phyloP scores from a whole-genome alignment of 2,888 invertebrate genomes.

The Agrotis ipsilon region DNA sequence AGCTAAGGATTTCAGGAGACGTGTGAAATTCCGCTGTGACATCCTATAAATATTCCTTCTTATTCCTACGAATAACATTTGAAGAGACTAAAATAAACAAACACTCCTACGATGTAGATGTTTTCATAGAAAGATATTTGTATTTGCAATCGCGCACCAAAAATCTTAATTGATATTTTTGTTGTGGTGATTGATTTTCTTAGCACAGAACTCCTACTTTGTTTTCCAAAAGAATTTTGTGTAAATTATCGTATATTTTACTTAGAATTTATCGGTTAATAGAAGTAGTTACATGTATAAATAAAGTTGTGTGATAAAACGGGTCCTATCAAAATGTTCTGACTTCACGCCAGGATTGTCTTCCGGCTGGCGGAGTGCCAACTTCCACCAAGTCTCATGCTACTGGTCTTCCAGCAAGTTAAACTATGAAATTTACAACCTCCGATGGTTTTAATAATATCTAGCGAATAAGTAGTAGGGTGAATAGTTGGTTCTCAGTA shows the following conservation, averaged over 20 bases:
- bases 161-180: constrained; percentile 51
- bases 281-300: constrained; percentile 60
- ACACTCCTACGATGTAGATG: constrained; percentile 24
- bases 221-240: constrained; percentile 33
- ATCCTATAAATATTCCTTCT: constrained; percentile 49
- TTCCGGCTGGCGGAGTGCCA: constrained; percentile 84
- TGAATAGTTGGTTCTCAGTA: neutral
- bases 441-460: constrained; percentile 46
- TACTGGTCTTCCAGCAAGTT: constrained; percentile 70
- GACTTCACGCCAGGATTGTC: constrained; percentile 83
- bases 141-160: constrained; percentile 38
- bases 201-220: constrained; percentile 26
- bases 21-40: constrained; percentile 46
- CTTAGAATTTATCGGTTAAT: constrained; percentile 62
- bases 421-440: constrained; percentile 72
- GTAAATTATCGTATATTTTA: constrained; percentile 61
- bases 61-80: constrained; percentile 45
- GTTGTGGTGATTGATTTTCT: constrained; percentile 54
- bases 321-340: constrained; percentile 82
- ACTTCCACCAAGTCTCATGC: constrained; percentile 71
- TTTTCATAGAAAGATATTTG: constrained; percentile 38
- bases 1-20: constrained; percentile 58
- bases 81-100: constrained; percentile 45
- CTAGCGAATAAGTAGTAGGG: neutral
- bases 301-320: constrained; percentile 74